Percentiles rank a stretch among this genome's conserved stretches.
Evolutionary conservation across 2,888 invertebrate genomes (phyloP).

Genomic region (Theretra japonica): DNA sequence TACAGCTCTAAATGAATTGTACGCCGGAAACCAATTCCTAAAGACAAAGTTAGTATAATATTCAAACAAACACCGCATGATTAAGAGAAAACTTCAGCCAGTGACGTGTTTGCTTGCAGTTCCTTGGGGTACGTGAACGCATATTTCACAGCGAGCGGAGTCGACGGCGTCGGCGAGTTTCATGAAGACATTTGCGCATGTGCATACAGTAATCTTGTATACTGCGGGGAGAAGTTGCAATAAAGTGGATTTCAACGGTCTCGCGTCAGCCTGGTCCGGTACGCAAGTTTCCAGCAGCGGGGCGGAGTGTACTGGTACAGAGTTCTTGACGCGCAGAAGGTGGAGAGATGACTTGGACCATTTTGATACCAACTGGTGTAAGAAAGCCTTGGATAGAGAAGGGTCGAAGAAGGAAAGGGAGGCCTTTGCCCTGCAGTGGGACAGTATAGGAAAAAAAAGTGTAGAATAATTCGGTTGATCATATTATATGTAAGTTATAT

Average conservation of each 20-base stretch:
- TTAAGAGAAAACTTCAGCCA: conserved; percentile 10
- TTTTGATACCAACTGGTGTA: no score
- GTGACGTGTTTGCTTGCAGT: conserved; percentile 32
- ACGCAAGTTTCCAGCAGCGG: neutral
- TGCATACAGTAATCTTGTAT: conserved; percentile 35
- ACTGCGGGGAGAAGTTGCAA: conserved; percentile 42
- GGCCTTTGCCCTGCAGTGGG: no score
- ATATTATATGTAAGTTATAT: no score
- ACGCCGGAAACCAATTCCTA: neutral
- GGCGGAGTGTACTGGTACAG: neutral
- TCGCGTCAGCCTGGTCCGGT: conserved; percentile 33
- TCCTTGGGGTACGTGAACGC: conserved; percentile 21
- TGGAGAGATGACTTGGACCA: no score
- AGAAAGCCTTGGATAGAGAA: no score
- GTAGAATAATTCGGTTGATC: no score
- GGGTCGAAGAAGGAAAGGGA: no score
- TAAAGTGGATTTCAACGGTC: conserved; percentile 47
- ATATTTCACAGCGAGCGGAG: conserved; percentile 14
- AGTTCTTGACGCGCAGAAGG: no score
- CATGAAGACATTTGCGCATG: conserved; percentile 40
- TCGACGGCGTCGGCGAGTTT: conserved; percentile 31
- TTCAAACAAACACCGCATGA: neutral
- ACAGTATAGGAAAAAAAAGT: no score
- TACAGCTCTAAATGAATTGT: neutral
- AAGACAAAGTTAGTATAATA: neutral